Percentiles rank a stretch among this genome's conserved stretches.
phyloP scores from a whole-genome alignment of 2,888 invertebrate species.

The Pemphredon lugubris region DNA sequence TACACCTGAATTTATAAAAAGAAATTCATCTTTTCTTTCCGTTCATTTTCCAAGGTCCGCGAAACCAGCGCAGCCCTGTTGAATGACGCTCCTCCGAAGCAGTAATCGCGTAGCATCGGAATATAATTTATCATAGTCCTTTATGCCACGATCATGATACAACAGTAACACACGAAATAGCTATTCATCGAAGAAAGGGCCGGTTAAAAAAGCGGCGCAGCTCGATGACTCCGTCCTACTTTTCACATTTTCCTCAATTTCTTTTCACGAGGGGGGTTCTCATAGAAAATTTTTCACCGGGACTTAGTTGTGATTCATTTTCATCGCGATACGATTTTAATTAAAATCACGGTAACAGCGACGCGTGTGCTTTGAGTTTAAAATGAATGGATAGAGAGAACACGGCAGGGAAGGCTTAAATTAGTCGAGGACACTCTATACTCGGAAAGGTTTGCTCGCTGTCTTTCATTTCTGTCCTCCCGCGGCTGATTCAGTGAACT shows the following conservation, averaged over 20 bases:
- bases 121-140: not conserved
- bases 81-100: not conserved
- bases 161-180: not conserved
- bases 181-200: constrained; percentile 20
- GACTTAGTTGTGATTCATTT: constrained; percentile 52
- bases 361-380: constrained; percentile 6
- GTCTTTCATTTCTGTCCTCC: too few species aligned
- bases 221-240: constrained; percentile 30
- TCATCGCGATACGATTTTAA: constrained; percentile 48
- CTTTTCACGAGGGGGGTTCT: constrained; percentile 26
- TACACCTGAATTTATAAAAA: too few species aligned
- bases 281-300: constrained; percentile 45
- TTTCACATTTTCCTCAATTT: too few species aligned
- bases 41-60: too few species aligned
- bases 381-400: constrained; percentile 1
- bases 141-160: not conserved
- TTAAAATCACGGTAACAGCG: constrained; percentile 41
- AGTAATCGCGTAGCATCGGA: too few species aligned
- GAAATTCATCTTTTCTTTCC: too few species aligned
- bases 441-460: too few species aligned
- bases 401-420: not conserved
- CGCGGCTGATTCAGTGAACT: too few species aligned
- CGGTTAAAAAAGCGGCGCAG: constrained; percentile 27
- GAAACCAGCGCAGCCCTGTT: not conserved
- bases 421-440: too few species aligned